A percentile compares a stretch with the other conserved stretches of the same genome.
Conservation (phyloP, 2,797 vertebrate species). For the Muraenolepis orangiensis region DNA sequence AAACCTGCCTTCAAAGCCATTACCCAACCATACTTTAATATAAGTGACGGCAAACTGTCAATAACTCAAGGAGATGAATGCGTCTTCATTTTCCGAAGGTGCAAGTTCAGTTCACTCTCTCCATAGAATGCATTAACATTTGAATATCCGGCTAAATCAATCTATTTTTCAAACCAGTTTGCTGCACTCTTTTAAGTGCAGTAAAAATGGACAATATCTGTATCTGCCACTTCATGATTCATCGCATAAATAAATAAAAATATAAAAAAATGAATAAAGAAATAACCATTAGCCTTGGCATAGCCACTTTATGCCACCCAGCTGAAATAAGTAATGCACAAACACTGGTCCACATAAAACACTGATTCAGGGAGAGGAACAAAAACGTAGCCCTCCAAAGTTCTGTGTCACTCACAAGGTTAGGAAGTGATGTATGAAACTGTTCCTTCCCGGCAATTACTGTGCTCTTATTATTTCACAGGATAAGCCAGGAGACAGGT, state of each 20-base stretch:
- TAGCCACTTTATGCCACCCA: slow-evolving; percentile 50
- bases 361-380: slow-evolving; percentile 70
- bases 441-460: slow-evolving; percentile 75
- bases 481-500: slow-evolving; percentile 78
- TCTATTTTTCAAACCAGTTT: slow-evolving; percentile 55
- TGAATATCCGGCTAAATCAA: slow-evolving; percentile 55
- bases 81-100: slow-evolving; percentile 40
- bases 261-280: slow-evolving; percentile 21
- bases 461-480: slow-evolving; percentile 74
- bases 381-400: slow-evolving; percentile 75
- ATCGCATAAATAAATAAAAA: slow-evolving; percentile 37
- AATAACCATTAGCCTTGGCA: slow-evolving; percentile 69
- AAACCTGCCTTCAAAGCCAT: slow-evolving; percentile 28
- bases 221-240: slow-evolving; percentile 64
- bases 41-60: slow-evolving; percentile 41
- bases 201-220: slow-evolving; percentile 57
- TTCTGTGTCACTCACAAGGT: slow-evolving; percentile 76
- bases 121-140: slow-evolving; percentile 52
- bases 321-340: slow-evolving; percentile 62
- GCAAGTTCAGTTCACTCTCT: slow-evolving; percentile 43
- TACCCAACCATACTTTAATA: slow-evolving; percentile 44
- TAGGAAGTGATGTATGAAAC: slow-evolving; percentile 75
- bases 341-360: slow-evolving; percentile 75
- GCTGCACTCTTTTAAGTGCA: slow-evolving; percentile 54
- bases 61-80: slow-evolving; percentile 43